Evolutionary conservation across 2,888 invertebrate genomes (phyloP).

Genomic region (Oscheius sp.): DNA sequence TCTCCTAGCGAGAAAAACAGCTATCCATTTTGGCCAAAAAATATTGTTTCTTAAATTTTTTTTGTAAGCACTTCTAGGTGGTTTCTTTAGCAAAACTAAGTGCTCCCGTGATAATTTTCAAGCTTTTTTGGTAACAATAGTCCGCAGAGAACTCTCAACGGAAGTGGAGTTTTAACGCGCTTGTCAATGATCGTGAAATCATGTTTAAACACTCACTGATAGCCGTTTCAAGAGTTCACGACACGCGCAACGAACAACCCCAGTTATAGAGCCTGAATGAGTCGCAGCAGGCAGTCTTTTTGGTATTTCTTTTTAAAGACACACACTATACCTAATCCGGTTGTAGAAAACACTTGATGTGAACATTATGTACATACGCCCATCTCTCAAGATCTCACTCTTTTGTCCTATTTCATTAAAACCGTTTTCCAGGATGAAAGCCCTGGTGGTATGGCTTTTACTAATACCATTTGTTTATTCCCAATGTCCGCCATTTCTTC

Average conservation of each 20-base stretch:
- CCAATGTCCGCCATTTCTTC: constrained; percentile 22
- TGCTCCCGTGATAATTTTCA: neutral
- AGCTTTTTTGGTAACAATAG: constrained; percentile 20
- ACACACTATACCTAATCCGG: constrained; percentile 14
- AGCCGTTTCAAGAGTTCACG: constrained; percentile 27
- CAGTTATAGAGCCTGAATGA: too few relatives aligned
- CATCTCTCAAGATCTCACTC: constrained; percentile 16
- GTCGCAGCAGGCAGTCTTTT: too few relatives aligned
- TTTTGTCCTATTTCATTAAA: neutral
- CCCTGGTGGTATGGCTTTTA: constrained; percentile 2
- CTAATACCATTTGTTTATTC: constrained; percentile 4
- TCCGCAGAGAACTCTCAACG: constrained; percentile 14
- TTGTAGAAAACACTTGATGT: constrained; percentile 25
- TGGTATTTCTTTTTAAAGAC: neutral
- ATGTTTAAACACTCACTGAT: constrained; percentile 31
- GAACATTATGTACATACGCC: constrained; percentile 29
- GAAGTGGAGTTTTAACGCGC: constrained; percentile 19
- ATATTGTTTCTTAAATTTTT: neutral
- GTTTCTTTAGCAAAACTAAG: neutral
- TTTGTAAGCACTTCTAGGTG: neutral
- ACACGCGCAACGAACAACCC: constrained; percentile 19
- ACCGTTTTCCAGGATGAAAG: constrained; percentile 7
- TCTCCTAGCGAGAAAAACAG: too few relatives aligned
- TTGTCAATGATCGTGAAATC: constrained; percentile 25
- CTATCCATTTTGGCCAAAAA: neutral